Base-by-base conservation (phyloP, 1,140 invertebrate species). In the Hormaphis cornu region DNA sequence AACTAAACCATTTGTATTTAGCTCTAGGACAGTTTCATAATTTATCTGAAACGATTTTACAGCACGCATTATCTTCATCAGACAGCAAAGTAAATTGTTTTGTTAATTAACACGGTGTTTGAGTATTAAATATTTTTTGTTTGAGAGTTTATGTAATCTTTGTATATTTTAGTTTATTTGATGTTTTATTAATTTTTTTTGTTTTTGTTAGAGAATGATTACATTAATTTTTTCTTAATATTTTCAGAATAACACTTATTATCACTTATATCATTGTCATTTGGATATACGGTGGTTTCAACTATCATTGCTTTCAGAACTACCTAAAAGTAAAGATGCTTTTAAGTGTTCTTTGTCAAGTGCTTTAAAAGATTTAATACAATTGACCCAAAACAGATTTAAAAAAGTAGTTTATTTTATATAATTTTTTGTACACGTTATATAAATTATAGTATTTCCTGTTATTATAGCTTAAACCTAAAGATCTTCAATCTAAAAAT, bases 241-340 rank as follows among this genome's bases (percentile, higher is more conserved):
- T 66, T 66, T 48, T 26, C 18, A 66, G 61, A 66, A 66, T 33
- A 66, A 66, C 9, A 66, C 50, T 16, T 50, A 66, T 9, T 66
- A 66, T 35, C 61, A 66, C 18, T 48, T 66, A 33, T 66, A 66
- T n/a, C 61, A 66, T 48, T 66, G 61, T 22, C 42, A 48, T 66
- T 66, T 66, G 18, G 61, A 66, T 33, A 14, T 66, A 50, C 46
- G 42, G 5, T 66, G 61, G 61, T 46, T 66, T 48, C 44, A 48
- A 50, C 33, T 66, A 50, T 22, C 42, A 16, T 22, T 66, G 20
- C 42, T 66, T 9, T 33, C 44, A 48, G 26, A 66, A 33, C 35
- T 66, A 14, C 40, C 40, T 7, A 66, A 66, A 35, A 44, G 44
- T 46, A 66, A n/a, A 66, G 44, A 48, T 33, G n/a, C 28, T 30